Conservation (phyloP, 2,113 vertebrate species). For the Alligator mississippiensis region DNA sequence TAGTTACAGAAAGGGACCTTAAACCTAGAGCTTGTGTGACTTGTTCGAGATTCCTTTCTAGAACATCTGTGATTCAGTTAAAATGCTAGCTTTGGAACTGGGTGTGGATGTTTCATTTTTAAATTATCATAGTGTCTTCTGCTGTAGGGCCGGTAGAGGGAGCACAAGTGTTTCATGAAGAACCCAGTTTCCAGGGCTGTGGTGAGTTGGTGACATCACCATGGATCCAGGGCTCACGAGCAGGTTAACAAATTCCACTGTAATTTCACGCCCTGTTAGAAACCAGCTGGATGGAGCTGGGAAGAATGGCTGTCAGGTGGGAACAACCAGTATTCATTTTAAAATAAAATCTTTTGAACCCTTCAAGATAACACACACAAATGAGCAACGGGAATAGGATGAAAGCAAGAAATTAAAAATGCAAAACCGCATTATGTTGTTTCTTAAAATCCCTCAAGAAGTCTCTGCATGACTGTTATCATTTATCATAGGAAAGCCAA, state of each 20-base stretch:
- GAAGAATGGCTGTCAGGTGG: conserved; percentile 7
- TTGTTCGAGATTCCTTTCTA: neutral
- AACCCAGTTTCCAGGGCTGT: neutral
- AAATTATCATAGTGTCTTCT: neutral
- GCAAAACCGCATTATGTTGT: neutral
- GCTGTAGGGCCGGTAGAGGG: conserved; percentile 50
- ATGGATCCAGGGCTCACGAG: neutral
- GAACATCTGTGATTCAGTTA: neutral
- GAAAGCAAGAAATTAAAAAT: conserved; percentile 11
- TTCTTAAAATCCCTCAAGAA: neutral
- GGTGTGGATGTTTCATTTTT: accelerated
- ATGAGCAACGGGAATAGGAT: neutral
- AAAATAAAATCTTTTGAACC: conserved; percentile 43
- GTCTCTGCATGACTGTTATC: neutral
- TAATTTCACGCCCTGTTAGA: conserved; percentile 43
- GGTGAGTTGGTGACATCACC: neutral
- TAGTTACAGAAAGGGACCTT: neutral
- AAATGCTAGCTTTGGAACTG: neutral
- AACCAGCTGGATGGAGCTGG: neutral
- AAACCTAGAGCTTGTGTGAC: accelerated
- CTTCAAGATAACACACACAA: neutral
- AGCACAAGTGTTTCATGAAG: neutral
- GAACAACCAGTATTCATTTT: conserved; percentile 18
- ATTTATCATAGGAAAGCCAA: neutral
- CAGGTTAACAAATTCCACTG: neutral